Evolutionary conservation across 2,888 invertebrate genomes (phyloP), one percentile per base, ranked within the genome.

Genomic region (Papilio elwesi): DNA sequence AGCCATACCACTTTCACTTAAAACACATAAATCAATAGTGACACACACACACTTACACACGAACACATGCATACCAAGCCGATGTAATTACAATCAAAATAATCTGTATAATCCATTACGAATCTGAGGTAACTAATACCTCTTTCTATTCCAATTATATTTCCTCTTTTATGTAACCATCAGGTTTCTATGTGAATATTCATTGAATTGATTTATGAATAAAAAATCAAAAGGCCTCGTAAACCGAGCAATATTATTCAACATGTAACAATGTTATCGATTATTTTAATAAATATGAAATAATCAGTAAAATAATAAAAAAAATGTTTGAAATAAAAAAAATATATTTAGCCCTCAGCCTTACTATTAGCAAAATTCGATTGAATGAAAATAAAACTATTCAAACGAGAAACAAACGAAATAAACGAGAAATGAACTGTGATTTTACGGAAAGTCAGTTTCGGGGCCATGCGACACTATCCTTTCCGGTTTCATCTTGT

Each of bases 401-500:
- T n/a, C 62, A 52, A n/a, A n/a, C n/a, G n/a, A n/a, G n/a, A n/a
- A n/a, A n/a, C n/a, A n/a, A n/a, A n/a, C 4, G 2, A 26, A 26
- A 26, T 26, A 1, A 62, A 52, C 43, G 51, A 51, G 67, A 67
- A 63, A 63, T 52, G 49, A 62, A 47, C 51, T 53, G 70, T 74
- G 74, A 73, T 55, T 9, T 43, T 77, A 78, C 80, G 79, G 90
- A 92, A 90, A 91, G 90, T 87, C 84, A 77, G 76, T 83, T 43
- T 43, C 43, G 43, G 43, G 43, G 43, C 6, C 43, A 43, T 9
- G 43, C 43, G 78, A 73, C 70, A 79, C 76, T 80, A 80, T 83
- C 79, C 81, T 87, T 87, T 86, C 92, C 92, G 91, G 92, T 91
- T 92, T 85, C 77, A 78, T 74, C 76, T 73, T 81, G 76, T 80